Evolutionary conservation across 1,140 invertebrate species (phyloP).

Genomic region (Ladona fulva): DNA sequence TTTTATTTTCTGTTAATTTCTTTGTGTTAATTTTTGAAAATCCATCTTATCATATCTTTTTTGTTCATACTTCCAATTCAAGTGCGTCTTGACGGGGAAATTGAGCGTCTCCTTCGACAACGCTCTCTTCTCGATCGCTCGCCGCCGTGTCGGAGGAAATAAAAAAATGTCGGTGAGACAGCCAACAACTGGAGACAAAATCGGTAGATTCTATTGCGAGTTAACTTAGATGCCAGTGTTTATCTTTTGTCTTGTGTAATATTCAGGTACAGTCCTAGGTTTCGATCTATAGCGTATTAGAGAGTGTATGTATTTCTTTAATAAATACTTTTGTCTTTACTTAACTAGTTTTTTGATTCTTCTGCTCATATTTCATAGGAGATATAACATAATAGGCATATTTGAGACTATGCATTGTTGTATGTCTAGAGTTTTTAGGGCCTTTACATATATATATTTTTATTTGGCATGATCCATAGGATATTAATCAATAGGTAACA

Average conservation of each 20-base stretch:
- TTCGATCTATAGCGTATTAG: background rate
- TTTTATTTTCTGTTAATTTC: slow-evolving; percentile 9
- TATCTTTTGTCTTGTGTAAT: slow-evolving; percentile 7
- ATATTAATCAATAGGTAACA: slow-evolving; percentile 3
- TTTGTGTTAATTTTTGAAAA: background rate
- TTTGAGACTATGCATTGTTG: slow-evolving; percentile 5
- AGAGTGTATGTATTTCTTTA: slow-evolving; percentile 7
- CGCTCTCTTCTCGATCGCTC: background rate
- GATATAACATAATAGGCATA: background rate
- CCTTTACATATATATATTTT: background rate
- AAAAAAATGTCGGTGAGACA: background rate
- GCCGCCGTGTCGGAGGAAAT: background rate
- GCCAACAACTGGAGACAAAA: background rate
- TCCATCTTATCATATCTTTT: background rate
- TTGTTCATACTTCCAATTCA: background rate
- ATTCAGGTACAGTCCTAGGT: slow-evolving; percentile 4
- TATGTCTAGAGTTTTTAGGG: slow-evolving; percentile 3
- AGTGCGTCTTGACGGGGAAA: background rate
- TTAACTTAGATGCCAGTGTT: slow-evolving; percentile 9
- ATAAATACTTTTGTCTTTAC: slow-evolving; percentile 7
- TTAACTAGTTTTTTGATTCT: background rate
- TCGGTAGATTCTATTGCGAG: background rate
- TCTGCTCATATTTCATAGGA: slow-evolving; percentile 5
- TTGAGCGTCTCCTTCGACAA: background rate
- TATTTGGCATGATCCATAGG: slow-evolving; percentile 9